A percentile compares a stretch with the other conserved stretches of the same genome.
These are phyloP conservation scores for Aleiodes testaceus DNA, from an alignment of 2,888 invertebrate genomes.

Conservation along the genomic window DNA sequence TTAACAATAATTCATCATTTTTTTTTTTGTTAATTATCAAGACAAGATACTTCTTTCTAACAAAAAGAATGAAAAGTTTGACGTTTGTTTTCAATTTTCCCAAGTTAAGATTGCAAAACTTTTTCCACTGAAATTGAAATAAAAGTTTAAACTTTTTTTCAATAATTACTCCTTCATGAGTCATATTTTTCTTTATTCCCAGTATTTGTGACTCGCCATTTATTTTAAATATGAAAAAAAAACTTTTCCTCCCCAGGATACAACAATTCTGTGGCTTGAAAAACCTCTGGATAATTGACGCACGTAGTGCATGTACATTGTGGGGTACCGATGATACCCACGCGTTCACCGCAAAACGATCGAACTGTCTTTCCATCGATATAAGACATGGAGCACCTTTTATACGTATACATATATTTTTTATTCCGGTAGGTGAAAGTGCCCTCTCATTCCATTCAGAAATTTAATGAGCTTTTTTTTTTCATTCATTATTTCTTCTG, in stretches of 20 bases:
- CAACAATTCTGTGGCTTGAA: conserved; percentile 19
- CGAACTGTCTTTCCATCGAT: conserved; percentile 29
- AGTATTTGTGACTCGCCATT: conserved; percentile 5
- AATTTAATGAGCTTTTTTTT: conserved; percentile 26
- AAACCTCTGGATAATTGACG: conserved; percentile 26
- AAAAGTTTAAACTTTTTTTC: conserved; percentile 8
- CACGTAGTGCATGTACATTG: conserved; percentile 35
- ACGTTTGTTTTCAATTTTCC: not conserved
- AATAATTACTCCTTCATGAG: conserved; percentile 14
- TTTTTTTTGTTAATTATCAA: not conserved
- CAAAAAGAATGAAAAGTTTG: not conserved
- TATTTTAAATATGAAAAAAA: conserved; percentile 8
- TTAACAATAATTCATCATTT: not conserved
- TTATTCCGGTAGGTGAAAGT: conserved; percentile 47
- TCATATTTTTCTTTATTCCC: conserved; percentile 21
- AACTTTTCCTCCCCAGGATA: not conserved
- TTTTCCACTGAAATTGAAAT: not conserved
- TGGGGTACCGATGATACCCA: conserved; percentile 26
- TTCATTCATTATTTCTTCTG: conserved; percentile 5
- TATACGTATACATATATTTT: not conserved
- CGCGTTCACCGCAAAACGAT: conserved; percentile 29
- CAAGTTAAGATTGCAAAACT: no score
- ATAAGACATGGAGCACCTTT: not conserved
- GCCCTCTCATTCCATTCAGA: conserved; percentile 48
- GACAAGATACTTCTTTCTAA: not conserved